A percentile compares a stretch with the other conserved stretches of the same genome.
Evolutionary conservation across 2,888 invertebrate genomes (phyloP).

Genomic region (Hydriomena furcata): DNA sequence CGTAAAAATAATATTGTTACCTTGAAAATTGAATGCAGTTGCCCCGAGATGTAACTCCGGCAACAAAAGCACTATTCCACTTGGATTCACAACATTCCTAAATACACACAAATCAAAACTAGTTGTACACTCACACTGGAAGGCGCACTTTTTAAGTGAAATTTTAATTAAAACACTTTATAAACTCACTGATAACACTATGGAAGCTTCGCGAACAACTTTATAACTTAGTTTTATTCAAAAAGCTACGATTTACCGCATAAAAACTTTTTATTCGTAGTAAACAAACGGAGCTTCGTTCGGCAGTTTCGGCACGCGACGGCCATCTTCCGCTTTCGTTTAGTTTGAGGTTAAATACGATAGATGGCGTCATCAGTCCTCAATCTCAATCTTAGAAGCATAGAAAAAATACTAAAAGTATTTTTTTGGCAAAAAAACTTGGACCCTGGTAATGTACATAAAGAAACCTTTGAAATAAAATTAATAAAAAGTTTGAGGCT

Average conservation of each 20-base stretch:
- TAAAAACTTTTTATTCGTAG: constrained; percentile 72
- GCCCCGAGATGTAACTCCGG: constrained; percentile 57
- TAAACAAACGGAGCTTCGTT: constrained; percentile 77
- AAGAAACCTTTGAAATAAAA: no score
- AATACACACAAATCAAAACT: constrained; percentile 42
- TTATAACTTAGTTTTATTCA: constrained; percentile 52
- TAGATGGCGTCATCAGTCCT: constrained; percentile 57
- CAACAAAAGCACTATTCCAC: constrained; percentile 67
- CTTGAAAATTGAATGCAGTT: constrained; percentile 55
- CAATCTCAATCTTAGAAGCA: background rate
- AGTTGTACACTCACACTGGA: constrained; percentile 59
- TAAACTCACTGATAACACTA: constrained; percentile 50
- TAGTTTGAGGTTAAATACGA: constrained; percentile 62
- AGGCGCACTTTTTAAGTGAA: constrained; percentile 44
- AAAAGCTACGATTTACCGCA: constrained; percentile 48
- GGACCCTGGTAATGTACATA: no score
- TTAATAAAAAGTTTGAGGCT: no score
- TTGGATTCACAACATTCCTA: constrained; percentile 79
- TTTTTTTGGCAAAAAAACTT: no score
- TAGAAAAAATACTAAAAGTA: no score
- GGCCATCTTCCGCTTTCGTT: constrained; percentile 80
- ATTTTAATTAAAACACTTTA: constrained; percentile 59
- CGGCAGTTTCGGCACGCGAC: constrained; percentile 63
- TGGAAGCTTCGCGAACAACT: constrained; percentile 44
- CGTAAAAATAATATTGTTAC: constrained; percentile 53